Percentiles rank a stretch among this genome's conserved stretches.
phyloP scores from a whole-genome alignment of 2,797 vertebrate species.

The Syngnathus rostellatus region DNA sequence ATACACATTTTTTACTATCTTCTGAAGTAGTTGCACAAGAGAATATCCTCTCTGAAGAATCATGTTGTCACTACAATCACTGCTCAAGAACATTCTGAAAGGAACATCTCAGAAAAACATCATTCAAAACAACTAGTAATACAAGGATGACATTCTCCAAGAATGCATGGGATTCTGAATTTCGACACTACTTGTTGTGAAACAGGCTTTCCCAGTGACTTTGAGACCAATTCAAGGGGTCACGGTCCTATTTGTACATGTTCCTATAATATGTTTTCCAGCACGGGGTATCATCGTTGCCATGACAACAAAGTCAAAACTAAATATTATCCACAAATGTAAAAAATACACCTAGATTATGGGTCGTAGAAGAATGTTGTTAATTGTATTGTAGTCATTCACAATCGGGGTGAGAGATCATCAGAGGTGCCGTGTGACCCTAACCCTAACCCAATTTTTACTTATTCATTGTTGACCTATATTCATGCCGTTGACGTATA shows the following conservation, averaged over 20 bases:
- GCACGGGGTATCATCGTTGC: background rate
- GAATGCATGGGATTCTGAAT: conserved; percentile 9
- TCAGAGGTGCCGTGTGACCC: no score
- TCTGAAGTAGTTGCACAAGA: conserved; percentile 28
- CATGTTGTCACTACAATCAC: conserved; percentile 32
- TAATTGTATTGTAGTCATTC: background rate
- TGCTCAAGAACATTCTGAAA: conserved; percentile 19
- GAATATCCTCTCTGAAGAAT: conserved; percentile 12
- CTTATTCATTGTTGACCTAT: background rate
- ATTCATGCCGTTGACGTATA: background rate
- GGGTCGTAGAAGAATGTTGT: background rate
- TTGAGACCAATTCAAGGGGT: background rate
- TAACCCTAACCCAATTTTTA: no score
- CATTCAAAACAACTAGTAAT: background rate
- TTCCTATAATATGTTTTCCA: background rate
- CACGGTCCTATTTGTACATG: background rate
- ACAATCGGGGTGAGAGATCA: background rate
- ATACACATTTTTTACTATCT: conserved; percentile 5
- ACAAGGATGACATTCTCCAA: conserved; percentile 6
- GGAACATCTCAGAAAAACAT: conserved; percentile 23
- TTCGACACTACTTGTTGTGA: conserved; percentile 12
- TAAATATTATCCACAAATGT: no score
- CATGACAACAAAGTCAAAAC: background rate
- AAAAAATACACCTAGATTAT: background rate
- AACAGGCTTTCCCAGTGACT: conserved; percentile 12